phyloP scores from a whole-genome alignment of 2,888 invertebrate species.

The Epinotia bilunana region DNA sequence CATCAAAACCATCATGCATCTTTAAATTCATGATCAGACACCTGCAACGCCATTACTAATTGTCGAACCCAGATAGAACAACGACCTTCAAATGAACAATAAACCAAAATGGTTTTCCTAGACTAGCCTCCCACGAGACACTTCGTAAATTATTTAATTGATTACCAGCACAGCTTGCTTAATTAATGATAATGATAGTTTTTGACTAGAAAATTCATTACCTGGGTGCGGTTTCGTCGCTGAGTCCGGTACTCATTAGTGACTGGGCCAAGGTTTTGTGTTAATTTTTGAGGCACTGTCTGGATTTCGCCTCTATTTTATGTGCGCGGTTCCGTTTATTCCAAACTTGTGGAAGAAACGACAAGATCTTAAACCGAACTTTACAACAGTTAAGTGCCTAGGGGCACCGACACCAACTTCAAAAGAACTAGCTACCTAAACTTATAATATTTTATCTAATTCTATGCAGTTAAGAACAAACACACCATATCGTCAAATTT shows the following conservation, averaged over 20 bases:
- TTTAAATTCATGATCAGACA: constrained; percentile 44
- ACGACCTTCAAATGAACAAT: constrained; percentile 58
- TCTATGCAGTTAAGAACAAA: too few relatives aligned
- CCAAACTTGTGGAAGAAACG: too few relatives aligned
- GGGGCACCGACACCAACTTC: too few relatives aligned
- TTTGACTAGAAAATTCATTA: constrained; percentile 40
- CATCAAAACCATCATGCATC: constrained; percentile 18
- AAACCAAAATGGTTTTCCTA: constrained; percentile 55
- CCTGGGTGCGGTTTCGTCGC: constrained; percentile 28
- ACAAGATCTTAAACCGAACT: too few relatives aligned
- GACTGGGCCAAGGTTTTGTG: constrained; percentile 25
- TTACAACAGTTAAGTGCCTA: too few relatives aligned
- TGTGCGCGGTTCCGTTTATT: too few relatives aligned
- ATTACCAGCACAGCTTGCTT: constrained; percentile 33
- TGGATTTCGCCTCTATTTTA: neutral
- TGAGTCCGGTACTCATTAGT: constrained; percentile 28
- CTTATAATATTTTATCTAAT: too few relatives aligned
- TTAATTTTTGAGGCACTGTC: neutral
- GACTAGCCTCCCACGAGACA: constrained; percentile 43
- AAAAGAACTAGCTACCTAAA: too few relatives aligned
- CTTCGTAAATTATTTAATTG: constrained; percentile 29
- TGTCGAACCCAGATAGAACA: constrained; percentile 39
- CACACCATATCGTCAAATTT: too few relatives aligned
- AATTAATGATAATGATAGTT: constrained; percentile 43
- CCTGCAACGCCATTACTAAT: constrained; percentile 49